phyloP scores from a whole-genome alignment of 1,140 invertebrate genomes.

The Brachionus asplanchnoidis region DNA sequence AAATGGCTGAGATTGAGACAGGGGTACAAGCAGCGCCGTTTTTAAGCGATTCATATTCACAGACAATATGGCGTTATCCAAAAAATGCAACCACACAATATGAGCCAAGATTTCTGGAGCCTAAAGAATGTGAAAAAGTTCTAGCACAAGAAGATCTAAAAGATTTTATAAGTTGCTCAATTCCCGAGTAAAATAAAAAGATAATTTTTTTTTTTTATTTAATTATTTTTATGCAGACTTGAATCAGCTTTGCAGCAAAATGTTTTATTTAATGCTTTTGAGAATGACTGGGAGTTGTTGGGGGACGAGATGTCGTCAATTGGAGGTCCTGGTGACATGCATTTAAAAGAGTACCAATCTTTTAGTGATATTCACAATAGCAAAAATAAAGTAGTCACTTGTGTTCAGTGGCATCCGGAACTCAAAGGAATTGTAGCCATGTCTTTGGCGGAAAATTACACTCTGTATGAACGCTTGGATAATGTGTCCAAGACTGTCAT shows the following conservation, averaged over 20 bases:
- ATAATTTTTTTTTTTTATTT: not conserved
- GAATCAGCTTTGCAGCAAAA: conserved; percentile 56
- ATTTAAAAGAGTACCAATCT: conserved; percentile 59
- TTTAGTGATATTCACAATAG: conserved; percentile 58
- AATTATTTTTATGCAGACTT: conserved; percentile 47
- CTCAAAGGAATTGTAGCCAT: conserved; percentile 57
- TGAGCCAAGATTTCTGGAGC: conserved; percentile 50
- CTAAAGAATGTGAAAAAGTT: conserved; percentile 48
- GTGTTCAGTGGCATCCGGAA: conserved; percentile 58
- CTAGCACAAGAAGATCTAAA: conserved; percentile 46
- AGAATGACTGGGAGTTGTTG: conserved; percentile 54
- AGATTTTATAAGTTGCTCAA: conserved; percentile 46
- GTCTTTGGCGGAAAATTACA: conserved; percentile 52
- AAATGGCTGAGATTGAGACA: conserved; percentile 51
- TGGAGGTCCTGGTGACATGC: conserved; percentile 56
- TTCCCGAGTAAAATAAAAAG: not conserved
- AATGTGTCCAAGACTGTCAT: conserved; percentile 55
- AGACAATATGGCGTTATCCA: conserved; percentile 56
- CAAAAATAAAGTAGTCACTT: conserved; percentile 57
- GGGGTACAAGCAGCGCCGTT: conserved; percentile 53
- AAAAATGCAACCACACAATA: conserved; percentile 54
- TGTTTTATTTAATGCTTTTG: conserved; percentile 57
- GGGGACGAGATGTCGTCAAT: conserved; percentile 51
- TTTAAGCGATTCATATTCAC: conserved; percentile 46
- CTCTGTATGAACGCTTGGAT: conserved; percentile 58